Evolutionary conservation across 2,113 vertebrate species (phyloP).

Genomic region (Ginglymostoma cirratum): DNA sequence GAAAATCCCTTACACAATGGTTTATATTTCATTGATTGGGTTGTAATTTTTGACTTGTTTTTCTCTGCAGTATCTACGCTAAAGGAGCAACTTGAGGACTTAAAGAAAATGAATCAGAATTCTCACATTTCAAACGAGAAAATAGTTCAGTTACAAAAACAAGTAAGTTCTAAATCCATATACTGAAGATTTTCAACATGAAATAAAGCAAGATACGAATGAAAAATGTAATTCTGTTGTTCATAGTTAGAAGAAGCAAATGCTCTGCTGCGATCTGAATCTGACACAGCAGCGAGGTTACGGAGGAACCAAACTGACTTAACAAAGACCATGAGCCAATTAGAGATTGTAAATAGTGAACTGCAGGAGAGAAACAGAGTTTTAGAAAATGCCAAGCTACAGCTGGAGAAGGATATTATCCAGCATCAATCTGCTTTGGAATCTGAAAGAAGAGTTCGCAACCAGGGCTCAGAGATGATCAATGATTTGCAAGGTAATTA

Average conservation of each 20-base stretch:
- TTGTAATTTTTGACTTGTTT: constrained; percentile 36
- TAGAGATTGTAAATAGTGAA: constrained; percentile 84
- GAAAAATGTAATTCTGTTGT: constrained; percentile 33
- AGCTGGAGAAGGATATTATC: constrained; percentile 84
- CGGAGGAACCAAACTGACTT: constrained; percentile 89
- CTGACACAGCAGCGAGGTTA: constrained; percentile 83
- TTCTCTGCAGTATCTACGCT: constrained; percentile 75
- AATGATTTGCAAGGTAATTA: constrained; percentile 82
- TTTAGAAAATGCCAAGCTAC: constrained; percentile 67
- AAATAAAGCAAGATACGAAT: not conserved
- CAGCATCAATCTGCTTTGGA: constrained; percentile 85
- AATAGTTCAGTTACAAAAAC: constrained; percentile 84
- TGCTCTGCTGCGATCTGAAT: constrained; percentile 84
- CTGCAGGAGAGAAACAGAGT: constrained; percentile 81
- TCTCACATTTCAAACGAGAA: constrained; percentile 90
- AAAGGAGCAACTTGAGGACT: constrained; percentile 92
- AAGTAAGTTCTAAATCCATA: constrained; percentile 59
- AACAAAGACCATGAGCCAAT: constrained; percentile 77
- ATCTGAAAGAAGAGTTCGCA: constrained; percentile 81
- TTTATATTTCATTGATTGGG: not conserved
- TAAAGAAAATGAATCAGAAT: constrained; percentile 86
- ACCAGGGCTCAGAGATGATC: constrained; percentile 92
- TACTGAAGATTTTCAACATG: not conserved
- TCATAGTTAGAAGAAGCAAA: constrained; percentile 88
- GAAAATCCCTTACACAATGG: not conserved